Conservation (phyloP, 2,797 vertebrate species). For the Urocyon cinereoargenteus region DNA sequence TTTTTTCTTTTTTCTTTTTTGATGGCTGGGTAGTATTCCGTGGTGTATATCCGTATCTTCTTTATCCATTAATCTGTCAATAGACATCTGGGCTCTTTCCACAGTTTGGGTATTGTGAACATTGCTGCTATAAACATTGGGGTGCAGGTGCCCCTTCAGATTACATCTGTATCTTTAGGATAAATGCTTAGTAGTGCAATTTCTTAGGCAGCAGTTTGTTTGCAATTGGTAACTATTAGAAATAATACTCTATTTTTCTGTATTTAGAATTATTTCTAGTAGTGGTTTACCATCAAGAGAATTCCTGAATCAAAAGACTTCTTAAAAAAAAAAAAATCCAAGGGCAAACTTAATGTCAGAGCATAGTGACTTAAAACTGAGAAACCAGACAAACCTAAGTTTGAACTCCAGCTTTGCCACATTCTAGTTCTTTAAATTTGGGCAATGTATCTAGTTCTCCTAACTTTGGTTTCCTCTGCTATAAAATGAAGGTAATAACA, state of each 20-base stretch:
- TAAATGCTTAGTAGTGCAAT: no score
- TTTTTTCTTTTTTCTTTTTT: no score
- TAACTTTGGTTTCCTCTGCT: not conserved
- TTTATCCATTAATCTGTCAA: no score
- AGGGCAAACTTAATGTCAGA: not conserved
- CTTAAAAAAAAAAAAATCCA: not conserved
- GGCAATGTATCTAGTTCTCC: not conserved
- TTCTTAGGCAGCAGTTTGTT: not conserved
- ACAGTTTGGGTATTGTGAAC: no score
- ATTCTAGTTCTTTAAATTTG: slow-evolving; percentile 39
- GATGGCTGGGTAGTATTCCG: no score
- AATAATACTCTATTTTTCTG: not conserved
- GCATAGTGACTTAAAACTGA: not conserved
- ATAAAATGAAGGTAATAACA: not conserved
- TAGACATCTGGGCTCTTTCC: no score
- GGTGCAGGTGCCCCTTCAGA: no score
- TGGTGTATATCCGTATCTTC: no score
- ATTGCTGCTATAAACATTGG: no score
- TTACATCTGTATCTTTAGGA: no score
- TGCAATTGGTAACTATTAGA: not conserved
- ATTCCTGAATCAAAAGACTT: slow-evolving; percentile 13
- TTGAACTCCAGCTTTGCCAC: not conserved
- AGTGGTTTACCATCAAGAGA: not conserved
- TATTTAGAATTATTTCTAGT: slow-evolving; percentile 21
- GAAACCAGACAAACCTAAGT: not conserved